phyloP scores from a whole-genome alignment of 2,888 invertebrate genomes.

The Blomia tropicalis region DNA sequence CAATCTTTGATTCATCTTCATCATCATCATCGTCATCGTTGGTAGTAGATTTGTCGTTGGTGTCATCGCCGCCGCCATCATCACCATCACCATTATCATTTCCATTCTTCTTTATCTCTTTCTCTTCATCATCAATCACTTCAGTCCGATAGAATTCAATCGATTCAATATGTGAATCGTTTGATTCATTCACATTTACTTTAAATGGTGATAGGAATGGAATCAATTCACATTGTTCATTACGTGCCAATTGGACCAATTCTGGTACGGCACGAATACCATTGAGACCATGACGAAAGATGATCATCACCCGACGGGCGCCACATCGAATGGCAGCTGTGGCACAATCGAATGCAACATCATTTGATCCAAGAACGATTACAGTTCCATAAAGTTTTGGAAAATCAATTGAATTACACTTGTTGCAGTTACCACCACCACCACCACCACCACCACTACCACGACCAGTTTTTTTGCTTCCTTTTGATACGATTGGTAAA shows the following conservation, averaged over 20 bases:
- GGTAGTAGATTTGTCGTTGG: too few relatives aligned
- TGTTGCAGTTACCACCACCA: too few relatives aligned
- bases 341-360: conserved; percentile 98
- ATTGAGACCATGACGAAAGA: conserved; percentile 82
- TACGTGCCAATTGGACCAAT: conserved; percentile 72
- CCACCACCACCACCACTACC: conserved; percentile 26
- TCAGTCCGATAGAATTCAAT: conserved; percentile 73
- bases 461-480: conserved; percentile 50
- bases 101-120: too few relatives aligned
- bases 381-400: conserved; percentile 38
- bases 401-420: too few relatives aligned
- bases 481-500: conserved; percentile 64
- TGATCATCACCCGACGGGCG: conserved; percentile 72
- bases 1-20: conserved; percentile 68
- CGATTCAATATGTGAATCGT: conserved; percentile 45
- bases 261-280: conserved; percentile 94
- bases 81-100: too few relatives aligned
- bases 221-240: conserved; percentile 91
- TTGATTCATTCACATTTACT: conserved; percentile 43
- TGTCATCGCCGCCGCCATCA: too few relatives aligned
- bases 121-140: too few relatives aligned
- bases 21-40: too few relatives aligned
- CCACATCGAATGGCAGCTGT: conserved; percentile 91
- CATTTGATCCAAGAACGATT: conserved; percentile 87
- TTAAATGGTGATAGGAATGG: conserved; percentile 77